Base-by-base conservation (phyloP, 2,797 vertebrate species). In the Psittacula echo region DNA sequence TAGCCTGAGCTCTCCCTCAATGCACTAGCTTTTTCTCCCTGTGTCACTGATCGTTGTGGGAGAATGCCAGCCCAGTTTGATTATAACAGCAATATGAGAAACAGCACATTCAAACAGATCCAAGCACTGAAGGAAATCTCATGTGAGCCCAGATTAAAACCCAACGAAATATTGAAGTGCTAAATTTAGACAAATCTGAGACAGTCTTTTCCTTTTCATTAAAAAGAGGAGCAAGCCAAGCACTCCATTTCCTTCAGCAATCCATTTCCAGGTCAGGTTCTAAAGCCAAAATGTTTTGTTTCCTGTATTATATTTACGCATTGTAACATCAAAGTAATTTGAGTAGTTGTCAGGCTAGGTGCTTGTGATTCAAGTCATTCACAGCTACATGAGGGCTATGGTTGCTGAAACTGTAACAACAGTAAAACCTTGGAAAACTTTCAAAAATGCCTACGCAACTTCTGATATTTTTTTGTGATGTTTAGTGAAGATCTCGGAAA, bases 201-300 rank as follows among this genome's bases (percentile, higher is more conserved):
- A n/a, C 21, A 50, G 37, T 61, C 76, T 94, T 13, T 45, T 93
- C 45, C 13, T 79, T 79, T 76, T 56, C 61, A 68, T 77, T 34
- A 51, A 66, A 89, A 54, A 18, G 26, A 84, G 94, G 75, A 94
- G 10, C 32, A 29, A 94, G n/a, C 51, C 23, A 72, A 79, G 83
- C 17, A 72, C 8, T 79, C 14, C 7, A 45, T 73, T 94, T 95
- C 70, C 71, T 84, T 54, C 39, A 91, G 54, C 54, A 91, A 93
- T 47, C 53, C 34, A 48, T 83, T 89, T 91, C 84, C 68, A 92
- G 86, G 88, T 92, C 81, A 89, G 13, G 10, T 70, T 92, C 86
- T 47, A 80, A 74, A 90, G 58, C 81, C 85, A 87, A 66, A 91
- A 85, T n/a, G 21, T 77, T 66, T 91, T 81, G 64, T 83, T 95